phyloP scores from a whole-genome alignment of 2,888 invertebrate species.

The Drosophila algonquin region DNA sequence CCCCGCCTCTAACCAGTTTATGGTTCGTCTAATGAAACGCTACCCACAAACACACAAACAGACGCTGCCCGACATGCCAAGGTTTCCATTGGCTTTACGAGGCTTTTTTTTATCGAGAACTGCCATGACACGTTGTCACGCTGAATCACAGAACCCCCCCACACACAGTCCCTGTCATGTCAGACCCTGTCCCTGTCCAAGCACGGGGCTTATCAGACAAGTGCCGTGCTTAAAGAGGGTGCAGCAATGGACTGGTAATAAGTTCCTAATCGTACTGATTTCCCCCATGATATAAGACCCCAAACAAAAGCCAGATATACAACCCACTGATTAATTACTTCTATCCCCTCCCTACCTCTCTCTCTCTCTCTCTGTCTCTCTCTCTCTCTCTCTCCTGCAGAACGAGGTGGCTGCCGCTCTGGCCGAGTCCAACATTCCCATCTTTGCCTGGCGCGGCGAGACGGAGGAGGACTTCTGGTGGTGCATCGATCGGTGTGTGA shows the following conservation, averaged over 20 bases:
- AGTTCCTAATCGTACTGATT: neutral
- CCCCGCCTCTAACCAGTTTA: conserved; percentile 35
- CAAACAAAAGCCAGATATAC: neutral
- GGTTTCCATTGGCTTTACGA: conserved; percentile 1
- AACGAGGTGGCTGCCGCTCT: conserved; percentile 98
- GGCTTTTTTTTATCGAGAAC: conserved; percentile 30
- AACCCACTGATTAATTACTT: neutral
- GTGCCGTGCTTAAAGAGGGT: conserved; percentile 51
- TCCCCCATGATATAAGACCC: neutral
- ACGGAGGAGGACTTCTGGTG: conserved; percentile 99
- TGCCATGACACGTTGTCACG: conserved; percentile 54
- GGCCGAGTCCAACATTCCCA: conserved; percentile 94
- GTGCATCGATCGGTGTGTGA: conserved; percentile 98
- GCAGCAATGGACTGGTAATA: conserved; percentile 13
- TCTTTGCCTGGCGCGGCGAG: conserved; percentile 98
- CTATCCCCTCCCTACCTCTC: neutral
- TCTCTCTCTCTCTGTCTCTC: neutral
- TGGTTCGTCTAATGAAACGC: conserved; percentile 36
- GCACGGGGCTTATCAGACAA: conserved; percentile 62
- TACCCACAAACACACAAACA: too few relatives aligned
- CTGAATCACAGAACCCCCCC: conserved; percentile 51
- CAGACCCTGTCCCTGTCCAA: conserved; percentile 9
- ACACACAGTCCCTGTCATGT: neutral
- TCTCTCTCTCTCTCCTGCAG: conserved; percentile 83
- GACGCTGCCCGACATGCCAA: conserved; percentile 3